Evolutionary conservation across 2,113 vertebrate species (phyloP).

Genomic region (Cervus canadensis): DNA sequence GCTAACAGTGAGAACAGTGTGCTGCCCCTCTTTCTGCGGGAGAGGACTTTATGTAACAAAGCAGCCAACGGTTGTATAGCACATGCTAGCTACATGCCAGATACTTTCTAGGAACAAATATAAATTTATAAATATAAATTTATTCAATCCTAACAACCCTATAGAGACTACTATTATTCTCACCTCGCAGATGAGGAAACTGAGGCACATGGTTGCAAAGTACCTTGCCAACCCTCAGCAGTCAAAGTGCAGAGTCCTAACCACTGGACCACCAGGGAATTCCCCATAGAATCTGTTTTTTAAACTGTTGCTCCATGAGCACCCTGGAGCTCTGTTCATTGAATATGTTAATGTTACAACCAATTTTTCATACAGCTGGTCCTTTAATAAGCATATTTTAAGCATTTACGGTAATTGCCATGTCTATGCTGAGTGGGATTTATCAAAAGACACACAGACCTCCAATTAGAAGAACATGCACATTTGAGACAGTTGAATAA

Average conservation of each 20-base stretch:
- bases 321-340: not conserved
- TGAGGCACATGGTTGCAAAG: not conserved
- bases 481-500: not conserved
- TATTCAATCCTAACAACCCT: not conserved
- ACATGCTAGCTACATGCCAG: not conserved
- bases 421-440: not conserved
- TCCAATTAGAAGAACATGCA: not conserved
- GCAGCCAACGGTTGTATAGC: not conserved
- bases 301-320: not conserved
- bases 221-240: not conserved
- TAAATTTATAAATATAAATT: not conserved
- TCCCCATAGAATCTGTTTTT: not conserved
- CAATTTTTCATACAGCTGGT: not conserved
- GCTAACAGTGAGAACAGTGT: not conserved
- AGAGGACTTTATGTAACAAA: not conserved
- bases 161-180: not conserved
- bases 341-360: not conserved
- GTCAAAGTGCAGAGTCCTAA: not conserved
- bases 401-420: not conserved
- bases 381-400: not conserved
- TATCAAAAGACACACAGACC: not conserved
- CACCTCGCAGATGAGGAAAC: not conserved
- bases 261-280: not conserved
- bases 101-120: not conserved
- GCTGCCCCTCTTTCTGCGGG: not conserved